phyloP scores from a whole-genome alignment of 1,140 invertebrate genomes.

The Drosophila insularis region DNA sequence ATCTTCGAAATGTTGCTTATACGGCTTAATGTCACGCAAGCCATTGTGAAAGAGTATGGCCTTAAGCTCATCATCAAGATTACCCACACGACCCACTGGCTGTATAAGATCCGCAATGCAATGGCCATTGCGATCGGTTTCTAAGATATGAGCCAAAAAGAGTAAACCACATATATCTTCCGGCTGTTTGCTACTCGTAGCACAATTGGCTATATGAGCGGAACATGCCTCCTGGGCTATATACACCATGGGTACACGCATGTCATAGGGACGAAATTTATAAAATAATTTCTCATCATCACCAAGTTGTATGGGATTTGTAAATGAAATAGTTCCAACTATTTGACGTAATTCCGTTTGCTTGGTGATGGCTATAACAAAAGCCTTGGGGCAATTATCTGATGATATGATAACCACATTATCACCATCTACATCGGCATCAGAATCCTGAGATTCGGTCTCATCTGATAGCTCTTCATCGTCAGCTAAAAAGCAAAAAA shows the following conservation, averaged over 20 bases:
- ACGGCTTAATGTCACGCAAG: slow-evolving; percentile 83
- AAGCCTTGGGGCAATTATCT: slow-evolving; percentile 72
- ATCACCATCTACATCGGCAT: slow-evolving; percentile 51
- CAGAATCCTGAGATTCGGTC: slow-evolving; percentile 59
- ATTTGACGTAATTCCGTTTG: slow-evolving; percentile 71
- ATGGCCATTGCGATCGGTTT: slow-evolving; percentile 86
- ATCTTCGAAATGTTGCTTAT: slow-evolving; percentile 69
- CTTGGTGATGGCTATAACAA: slow-evolving; percentile 70
- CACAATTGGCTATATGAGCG: slow-evolving; percentile 35
- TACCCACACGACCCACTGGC: slow-evolving; percentile 88
- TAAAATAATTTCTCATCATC: slow-evolving; percentile 60
- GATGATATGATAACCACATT: slow-evolving; percentile 48
- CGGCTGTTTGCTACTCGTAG: slow-evolving; percentile 20
- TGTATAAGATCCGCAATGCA: slow-evolving; percentile 86
- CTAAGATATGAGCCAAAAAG: slow-evolving; percentile 88
- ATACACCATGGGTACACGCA: slow-evolving; percentile 74
- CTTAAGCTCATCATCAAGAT: slow-evolving; percentile 89
- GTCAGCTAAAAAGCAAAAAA: slow-evolving; percentile 40
- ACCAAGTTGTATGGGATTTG: slow-evolving; percentile 59
- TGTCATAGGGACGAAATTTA: slow-evolving; percentile 70
- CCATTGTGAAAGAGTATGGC: slow-evolving; percentile 91
- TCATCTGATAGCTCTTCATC: slow-evolving; percentile 61
- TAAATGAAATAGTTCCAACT: slow-evolving; percentile 73
- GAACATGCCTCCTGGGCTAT: slow-evolving; percentile 52
- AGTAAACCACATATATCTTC: slow-evolving; percentile 83